These are phyloP conservation scores for Apamea sordens DNA, from an alignment of 2,888 invertebrate genomes.

Conservation along the genomic window DNA sequence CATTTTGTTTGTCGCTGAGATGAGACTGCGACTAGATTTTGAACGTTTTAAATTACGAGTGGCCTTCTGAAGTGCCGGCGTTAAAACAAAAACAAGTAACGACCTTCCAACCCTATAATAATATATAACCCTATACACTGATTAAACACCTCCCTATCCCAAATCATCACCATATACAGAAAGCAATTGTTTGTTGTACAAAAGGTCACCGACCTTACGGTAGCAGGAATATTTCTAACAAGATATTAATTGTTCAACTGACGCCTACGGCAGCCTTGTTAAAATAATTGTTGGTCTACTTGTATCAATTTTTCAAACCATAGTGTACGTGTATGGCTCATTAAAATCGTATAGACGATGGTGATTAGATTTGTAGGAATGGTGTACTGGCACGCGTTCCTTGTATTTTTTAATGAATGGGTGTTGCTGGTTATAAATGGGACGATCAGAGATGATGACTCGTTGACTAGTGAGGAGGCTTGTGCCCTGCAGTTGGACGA, in stretches of 20 bases:
- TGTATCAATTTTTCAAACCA: slow-evolving; percentile 73
- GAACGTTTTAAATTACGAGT: no score
- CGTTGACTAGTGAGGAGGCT: background rate
- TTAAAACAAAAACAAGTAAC: background rate
- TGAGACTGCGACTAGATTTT: no score
- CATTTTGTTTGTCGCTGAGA: no score
- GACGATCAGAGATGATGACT: slow-evolving; percentile 1
- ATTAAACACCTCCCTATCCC: slow-evolving; percentile 28
- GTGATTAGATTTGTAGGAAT: slow-evolving; percentile 52
- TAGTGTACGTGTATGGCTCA: slow-evolving; percentile 70
- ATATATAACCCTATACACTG: background rate
- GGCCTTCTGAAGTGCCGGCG: no score
- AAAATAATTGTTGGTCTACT: slow-evolving; percentile 71
- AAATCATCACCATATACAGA: slow-evolving; percentile 48
- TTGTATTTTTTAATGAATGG: slow-evolving; percentile 50
- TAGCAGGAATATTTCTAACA: slow-evolving; percentile 67
- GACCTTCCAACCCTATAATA: background rate
- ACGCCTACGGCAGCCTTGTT: slow-evolving; percentile 68
- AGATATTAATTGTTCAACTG: slow-evolving; percentile 68
- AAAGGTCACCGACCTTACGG: slow-evolving; percentile 63
- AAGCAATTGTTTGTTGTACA: slow-evolving; percentile 48
- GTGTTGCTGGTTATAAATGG: slow-evolving; percentile 34
- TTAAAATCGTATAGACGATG: slow-evolving; percentile 66
- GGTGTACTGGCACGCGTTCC: slow-evolving; percentile 39
- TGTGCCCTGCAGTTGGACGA: background rate